Base-by-base conservation (phyloP, 2,888 invertebrate species). In the Bruchidius siliquastri region DNA sequence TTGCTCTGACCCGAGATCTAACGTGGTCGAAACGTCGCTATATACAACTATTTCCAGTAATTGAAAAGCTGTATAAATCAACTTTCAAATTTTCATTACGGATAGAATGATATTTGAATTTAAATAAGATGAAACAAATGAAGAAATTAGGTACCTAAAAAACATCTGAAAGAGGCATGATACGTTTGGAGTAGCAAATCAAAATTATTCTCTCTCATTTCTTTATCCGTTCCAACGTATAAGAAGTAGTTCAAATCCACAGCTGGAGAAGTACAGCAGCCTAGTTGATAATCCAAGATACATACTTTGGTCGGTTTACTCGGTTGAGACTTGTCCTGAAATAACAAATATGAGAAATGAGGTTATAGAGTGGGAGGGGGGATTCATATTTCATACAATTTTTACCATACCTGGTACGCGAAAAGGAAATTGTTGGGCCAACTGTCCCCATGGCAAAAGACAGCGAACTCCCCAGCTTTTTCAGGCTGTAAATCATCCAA, bases 361-460 rank as follows among this genome's bases (percentile, higher is more conserved):
- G 8, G 26, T 26, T 26, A 26, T 8, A 26, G 26, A 49, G 10
- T 49, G 18, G 13, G 6, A 49, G 18, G 13, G 18, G n/a, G n/a
- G n/a, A n/a, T n/a, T n/a, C n/a, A n/a, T n/a, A n/a, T n/a, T n/a
- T n/a, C n/a, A n/a, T n/a, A n/a, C n/a, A n/a, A 20, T 22, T 13
- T 22, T 20, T 10, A 22, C 69, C 20, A 70, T 71, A 75, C 75
- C 74, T 75, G 21, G 30, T 75, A 75, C 72, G 74, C 74, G 69
- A 75, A 75, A 68, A 75, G 20, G 10, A 75, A 71, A 66, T 75
- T 75, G 70, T 75, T 75, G 66, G 72, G 71, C 75, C 75, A 75
- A 32, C 74, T 67, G 68, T 75, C 75, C n/a, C 75, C 75, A 22
- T 75, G 75, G n/a, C 71, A 75, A 71, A 75, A 75, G 26, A 75